Percentiles rank a stretch among this genome's conserved stretches.
Conservation (phyloP, 2,797 vertebrate genomes). For the Silurus lanzhouensis region DNA sequence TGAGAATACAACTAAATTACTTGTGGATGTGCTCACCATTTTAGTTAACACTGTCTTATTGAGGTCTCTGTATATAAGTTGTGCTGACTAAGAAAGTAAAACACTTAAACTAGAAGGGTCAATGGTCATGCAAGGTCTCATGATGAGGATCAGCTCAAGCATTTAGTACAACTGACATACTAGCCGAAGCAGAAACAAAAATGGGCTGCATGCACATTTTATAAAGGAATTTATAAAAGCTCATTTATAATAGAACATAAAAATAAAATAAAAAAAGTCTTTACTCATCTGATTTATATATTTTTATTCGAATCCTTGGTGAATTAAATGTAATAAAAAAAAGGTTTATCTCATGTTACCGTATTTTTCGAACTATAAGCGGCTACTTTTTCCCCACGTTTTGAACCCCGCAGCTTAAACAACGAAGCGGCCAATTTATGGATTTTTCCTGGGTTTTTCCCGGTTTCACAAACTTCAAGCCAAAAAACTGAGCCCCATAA, state of each 20-base stretch:
- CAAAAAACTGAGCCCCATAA: no score
- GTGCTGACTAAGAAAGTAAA: constrained; percentile 13
- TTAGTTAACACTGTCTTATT: neutral
- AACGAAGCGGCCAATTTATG: no score
- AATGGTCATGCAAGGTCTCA: neutral
- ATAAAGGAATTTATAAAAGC: neutral
- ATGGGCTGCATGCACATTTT: neutral
- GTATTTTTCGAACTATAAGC: no score
- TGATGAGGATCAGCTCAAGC: neutral
- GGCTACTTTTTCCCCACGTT: no score
- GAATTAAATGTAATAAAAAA: neutral
- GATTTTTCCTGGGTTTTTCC: no score
- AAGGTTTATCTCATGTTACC: no score
- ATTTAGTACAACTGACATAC: neutral
- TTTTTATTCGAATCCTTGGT: neutral
- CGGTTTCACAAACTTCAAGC: no score
- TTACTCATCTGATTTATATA: neutral
- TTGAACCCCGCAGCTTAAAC: no score
- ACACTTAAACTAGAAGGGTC: neutral
- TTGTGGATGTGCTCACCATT: neutral
- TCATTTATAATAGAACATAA: neutral
- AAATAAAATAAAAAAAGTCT: neutral
- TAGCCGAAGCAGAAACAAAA: neutral
- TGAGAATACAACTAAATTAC: constrained; percentile 6
- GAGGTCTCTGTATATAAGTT: neutral